Base-by-base conservation (phyloP, 64 coral and sea anemone genomes). In the Platygyra sinensis region DNA sequence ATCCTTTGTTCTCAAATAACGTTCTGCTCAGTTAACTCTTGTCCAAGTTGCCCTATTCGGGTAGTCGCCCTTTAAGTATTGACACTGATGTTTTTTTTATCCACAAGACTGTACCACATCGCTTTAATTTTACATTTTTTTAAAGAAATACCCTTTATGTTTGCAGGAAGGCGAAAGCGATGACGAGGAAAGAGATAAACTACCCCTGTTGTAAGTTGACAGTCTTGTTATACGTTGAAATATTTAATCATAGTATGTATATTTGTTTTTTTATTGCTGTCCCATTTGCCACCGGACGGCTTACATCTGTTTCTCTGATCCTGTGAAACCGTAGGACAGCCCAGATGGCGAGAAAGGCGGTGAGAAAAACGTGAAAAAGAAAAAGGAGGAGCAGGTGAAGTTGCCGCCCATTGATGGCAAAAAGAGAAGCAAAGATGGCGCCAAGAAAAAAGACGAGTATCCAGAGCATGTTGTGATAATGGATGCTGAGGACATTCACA, bases 401-500 rank as follows among this genome's bases (percentile, higher is more conserved):
- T 59, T 94, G 5, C 92, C 92, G 31, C 92, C 92, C 4, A 89
- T 94, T 29, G 55, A 94, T 55, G 52, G 33, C 31, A 89, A 83
- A 60, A 82, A 81, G 49, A 79, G 75, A 50, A 4, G 7, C 15
- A 84, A 84, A 72, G 67, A 91, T 32, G 85, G 31, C 27, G 50
- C 32, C 18, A 89, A 88, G n/a, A 82, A 89, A 55, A 82, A 94
- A 78, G 64, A 78, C 10, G 83, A 86, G 0, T 87, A 92, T 60
- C 82, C 92, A 27, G 86, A 93, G 54, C 86, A 89, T 38, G 92
- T 75, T 8, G 92, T 80, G 9, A 89, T 86, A 8, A 89, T 84
- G 78, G 92, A 94, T 31, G 87, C 87, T 6, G 87, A 90, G 46
- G 80, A 94, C 25, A 89, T 94, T 0, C 19, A 82, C 30, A 78